phyloP scores from a whole-genome alignment of 2,797 vertebrate genomes.

The Sciurus vulgaris region DNA sequence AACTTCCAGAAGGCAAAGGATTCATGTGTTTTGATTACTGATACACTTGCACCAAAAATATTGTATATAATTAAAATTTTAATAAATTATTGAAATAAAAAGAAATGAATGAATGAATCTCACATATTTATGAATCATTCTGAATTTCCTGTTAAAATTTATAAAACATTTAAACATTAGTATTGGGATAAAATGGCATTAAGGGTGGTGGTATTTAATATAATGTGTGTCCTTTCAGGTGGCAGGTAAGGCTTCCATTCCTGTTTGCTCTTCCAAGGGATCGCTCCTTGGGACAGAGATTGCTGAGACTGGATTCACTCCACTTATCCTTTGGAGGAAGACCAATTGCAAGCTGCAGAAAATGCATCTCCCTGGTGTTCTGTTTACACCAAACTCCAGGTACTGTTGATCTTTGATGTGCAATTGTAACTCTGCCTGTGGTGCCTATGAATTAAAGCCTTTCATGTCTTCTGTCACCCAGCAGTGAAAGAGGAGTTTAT shows the following conservation, averaged over 20 bases:
- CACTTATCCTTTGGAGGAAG: not conserved
- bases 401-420: not conserved
- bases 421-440: not conserved
- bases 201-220: not conserved
- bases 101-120: not conserved
- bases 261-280: not conserved
- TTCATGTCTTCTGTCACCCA: not conserved
- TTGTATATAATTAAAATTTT: not conserved
- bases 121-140: not conserved
- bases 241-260: not conserved
- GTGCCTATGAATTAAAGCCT: not conserved
- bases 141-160: not conserved
- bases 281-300: not conserved
- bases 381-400: not conserved
- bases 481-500: not conserved
- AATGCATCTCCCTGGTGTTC: not conserved
- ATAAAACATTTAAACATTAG: not conserved
- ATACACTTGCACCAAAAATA: not conserved
- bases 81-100: not conserved
- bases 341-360: not conserved
- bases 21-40: not conserved
- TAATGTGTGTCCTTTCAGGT: not conserved
- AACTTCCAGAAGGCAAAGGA: not conserved
- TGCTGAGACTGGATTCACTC: not conserved
- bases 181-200: not conserved